Evolutionary conservation across 2,113 vertebrate genomes (phyloP), one percentile per base, ranked within the genome.

Genomic region (Meleagris gallopavo): DNA sequence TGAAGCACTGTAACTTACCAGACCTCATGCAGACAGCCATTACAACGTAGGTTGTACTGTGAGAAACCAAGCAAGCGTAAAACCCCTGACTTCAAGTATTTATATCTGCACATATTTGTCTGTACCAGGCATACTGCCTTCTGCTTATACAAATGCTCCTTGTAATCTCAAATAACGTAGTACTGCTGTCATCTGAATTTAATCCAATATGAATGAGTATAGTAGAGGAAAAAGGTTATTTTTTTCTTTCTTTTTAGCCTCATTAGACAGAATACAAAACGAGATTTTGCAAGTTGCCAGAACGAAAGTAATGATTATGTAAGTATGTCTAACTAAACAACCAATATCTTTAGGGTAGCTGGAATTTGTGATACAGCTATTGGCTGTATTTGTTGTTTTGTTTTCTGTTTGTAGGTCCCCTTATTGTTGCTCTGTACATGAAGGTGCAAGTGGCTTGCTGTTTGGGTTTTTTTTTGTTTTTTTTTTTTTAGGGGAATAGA

Each of bases 61-160:
- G 9, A 86, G 58, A 79, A 88, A 62, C 30, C 25, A 92, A 62
- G 43, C 17, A 76, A 83, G 76, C 10, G 7, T 4, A 77, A 50
- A 57, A 52, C 19, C 36, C 20, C 3, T 34, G 11, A 79, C 58
- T 45, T 18, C 46, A 15, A 0, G 0, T 67, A 32, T 29, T 66
- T 66, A 55, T 58, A 30, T 48, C 18, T 36, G 57, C 27, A 43
- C n/a, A 40, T 19, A 13, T 64, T 17, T 27, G 0, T 21, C 9
- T 32, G 34, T n/a, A 52, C 19, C 4, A 72, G 13, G 16, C 0
- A 0, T 24, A 54, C 14, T 60, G 13, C 19, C 29, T 61, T 64
- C 34, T 46, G 25, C 30, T 70, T 61, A 27, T 3, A 79, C 27
- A 60, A 84, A 55, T 6, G 57, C 19, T 20, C 5, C 0, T 0